These are phyloP conservation scores for Tachyglossus aculeatus DNA, from an alignment of 2,797 vertebrate genomes.

Conservation along the genomic window DNA sequence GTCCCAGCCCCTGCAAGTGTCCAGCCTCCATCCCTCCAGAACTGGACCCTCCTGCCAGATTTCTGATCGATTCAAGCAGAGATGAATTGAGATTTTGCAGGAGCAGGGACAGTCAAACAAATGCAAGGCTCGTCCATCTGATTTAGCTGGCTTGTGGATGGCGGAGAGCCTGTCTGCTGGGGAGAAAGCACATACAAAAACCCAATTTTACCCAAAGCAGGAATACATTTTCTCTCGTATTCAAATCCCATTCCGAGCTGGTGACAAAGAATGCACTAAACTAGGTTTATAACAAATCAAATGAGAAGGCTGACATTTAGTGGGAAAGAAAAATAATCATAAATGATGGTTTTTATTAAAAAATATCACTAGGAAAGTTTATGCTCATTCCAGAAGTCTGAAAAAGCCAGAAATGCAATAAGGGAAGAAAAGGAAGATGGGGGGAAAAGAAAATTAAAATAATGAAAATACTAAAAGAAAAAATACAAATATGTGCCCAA, in stretches of 20 bases:
- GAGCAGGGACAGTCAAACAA: too few species aligned
- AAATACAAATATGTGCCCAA: background rate
- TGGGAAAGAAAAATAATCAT: slow-evolving; percentile 56
- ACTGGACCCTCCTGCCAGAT: too few species aligned
- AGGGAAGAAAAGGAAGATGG: slow-evolving; percentile 14
- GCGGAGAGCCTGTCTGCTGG: accelerated
- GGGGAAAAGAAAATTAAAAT: slow-evolving; percentile 53
- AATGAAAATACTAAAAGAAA: slow-evolving; percentile 52
- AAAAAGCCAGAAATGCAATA: slow-evolving; percentile 53
- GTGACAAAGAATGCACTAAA: slow-evolving; percentile 5
- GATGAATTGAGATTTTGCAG: too few species aligned
- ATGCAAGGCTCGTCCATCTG: too few species aligned
- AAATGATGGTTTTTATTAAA: slow-evolving; percentile 72
- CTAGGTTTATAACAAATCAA: slow-evolving; percentile 16
- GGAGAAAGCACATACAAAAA: background rate
- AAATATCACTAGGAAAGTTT: slow-evolving; percentile 58
- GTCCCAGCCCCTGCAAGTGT: too few species aligned
- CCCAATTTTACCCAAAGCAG: background rate
- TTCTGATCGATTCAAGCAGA: too few species aligned
- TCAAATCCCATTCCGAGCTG: background rate
- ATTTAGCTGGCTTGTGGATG: too few species aligned
- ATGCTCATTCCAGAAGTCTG: slow-evolving; percentile 50
- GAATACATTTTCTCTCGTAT: background rate
- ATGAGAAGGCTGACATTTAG: slow-evolving; percentile 40
- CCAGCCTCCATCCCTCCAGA: too few species aligned